phyloP scores from a whole-genome alignment of 2,113 vertebrate species.

The Cavia aperea region DNA sequence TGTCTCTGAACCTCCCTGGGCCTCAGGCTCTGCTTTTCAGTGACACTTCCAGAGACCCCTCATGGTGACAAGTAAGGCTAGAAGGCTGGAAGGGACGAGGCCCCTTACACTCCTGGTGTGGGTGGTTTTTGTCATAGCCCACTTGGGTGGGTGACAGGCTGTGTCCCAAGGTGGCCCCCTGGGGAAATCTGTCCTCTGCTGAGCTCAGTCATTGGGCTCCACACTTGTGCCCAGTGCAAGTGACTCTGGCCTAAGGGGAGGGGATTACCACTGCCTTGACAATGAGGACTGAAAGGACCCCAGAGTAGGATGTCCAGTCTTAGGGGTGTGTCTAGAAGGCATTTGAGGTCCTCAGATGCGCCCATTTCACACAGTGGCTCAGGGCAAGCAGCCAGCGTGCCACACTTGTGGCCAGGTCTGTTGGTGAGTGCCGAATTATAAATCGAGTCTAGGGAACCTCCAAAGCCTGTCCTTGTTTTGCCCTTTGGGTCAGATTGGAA shows the following conservation, averaged over 20 bases:
- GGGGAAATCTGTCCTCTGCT: neutral
- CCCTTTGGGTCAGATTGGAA: neutral
- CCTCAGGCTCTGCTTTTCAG: neutral
- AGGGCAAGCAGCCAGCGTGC: neutral
- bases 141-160: no score
- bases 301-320: no score
- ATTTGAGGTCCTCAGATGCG: neutral
- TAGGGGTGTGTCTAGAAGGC: neutral
- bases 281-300: neutral
- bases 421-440: neutral
- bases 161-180: neutral
- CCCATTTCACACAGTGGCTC: neutral
- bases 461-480: neutral
- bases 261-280: no score
- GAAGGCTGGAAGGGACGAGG: neutral
- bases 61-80: neutral
- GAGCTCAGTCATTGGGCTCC: neutral
- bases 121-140: neutral
- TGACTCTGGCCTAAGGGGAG: neutral
- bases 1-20: neutral
- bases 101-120: neutral
- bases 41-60: neutral
- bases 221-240: no score
- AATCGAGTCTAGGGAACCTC: neutral
- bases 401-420: neutral